phyloP scores from a whole-genome alignment of 2,797 vertebrate genomes.

The Novumbra hubbsi region DNA sequence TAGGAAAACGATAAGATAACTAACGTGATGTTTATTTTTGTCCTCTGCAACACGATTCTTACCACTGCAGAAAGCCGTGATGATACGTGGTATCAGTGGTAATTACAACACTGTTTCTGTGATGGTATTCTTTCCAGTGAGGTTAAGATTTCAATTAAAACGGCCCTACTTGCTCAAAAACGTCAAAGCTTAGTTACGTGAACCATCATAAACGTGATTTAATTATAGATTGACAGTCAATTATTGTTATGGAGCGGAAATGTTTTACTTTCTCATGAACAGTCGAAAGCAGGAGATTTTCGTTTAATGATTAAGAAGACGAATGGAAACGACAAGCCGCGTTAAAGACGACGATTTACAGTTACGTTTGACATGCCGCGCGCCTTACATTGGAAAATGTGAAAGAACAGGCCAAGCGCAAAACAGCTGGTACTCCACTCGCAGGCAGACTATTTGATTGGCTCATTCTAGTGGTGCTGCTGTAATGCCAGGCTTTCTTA shows the following conservation, averaged over 20 bases:
- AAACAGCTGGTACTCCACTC: not conserved
- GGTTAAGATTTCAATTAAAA: no score
- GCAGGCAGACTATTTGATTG: constrained; percentile 28
- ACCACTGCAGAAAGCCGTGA: constrained; percentile 61
- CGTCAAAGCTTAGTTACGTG: constrained; percentile 2
- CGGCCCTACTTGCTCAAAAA: no score
- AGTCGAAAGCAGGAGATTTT: not conserved
- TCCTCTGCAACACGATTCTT: constrained; percentile 64
- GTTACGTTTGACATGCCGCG: not conserved
- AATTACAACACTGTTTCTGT: no score
- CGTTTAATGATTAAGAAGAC: not conserved
- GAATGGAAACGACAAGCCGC: no score
- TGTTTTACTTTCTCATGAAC: not conserved
- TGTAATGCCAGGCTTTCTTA: constrained; percentile 59
- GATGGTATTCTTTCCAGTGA: no score
- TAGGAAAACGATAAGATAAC: constrained; percentile 71
- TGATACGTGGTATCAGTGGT: not conserved
- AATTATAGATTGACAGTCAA: not conserved
- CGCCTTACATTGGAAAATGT: not conserved
- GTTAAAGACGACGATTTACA: not conserved
- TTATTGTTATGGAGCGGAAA: not conserved
- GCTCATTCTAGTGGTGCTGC: constrained; percentile 40
- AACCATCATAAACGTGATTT: not conserved
- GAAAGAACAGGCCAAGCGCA: constrained; percentile 2
- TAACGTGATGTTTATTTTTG: constrained; percentile 73